Evolutionary conservation across 2,797 vertebrate genomes (phyloP).

Genomic region (Rhodeus uyekii): DNA sequence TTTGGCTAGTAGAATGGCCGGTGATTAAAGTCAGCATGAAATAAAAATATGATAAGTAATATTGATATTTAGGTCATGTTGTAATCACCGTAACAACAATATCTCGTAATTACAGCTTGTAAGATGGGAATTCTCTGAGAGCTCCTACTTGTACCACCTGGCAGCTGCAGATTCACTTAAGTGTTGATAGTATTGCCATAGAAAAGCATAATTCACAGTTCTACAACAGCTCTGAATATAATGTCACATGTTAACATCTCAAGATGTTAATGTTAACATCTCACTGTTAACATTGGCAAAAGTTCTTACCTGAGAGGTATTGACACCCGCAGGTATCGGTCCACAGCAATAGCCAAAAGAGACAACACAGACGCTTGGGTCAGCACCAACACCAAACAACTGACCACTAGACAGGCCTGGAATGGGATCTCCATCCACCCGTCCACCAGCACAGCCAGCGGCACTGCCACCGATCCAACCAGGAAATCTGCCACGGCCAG

Average conservation of each 20-base stretch:
- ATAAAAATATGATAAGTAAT: background rate
- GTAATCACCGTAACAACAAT: background rate
- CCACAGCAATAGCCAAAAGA: conserved; percentile 84
- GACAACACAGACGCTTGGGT: conserved; percentile 84
- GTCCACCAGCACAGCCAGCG: conserved; percentile 80
- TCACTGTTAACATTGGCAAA: background rate
- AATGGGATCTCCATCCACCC: conserved; percentile 66
- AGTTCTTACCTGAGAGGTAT: conserved; percentile 77
- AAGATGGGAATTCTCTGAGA: background rate
- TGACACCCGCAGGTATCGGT: conserved; percentile 83
- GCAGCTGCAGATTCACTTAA: no score
- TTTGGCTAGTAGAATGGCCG: background rate
- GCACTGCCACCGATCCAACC: conserved; percentile 82
- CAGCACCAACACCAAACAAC: conserved; percentile 81
- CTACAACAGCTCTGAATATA: background rate
- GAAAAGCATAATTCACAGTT: background rate
- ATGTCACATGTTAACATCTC: background rate
- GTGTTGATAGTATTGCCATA: background rate
- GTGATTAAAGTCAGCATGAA: background rate
- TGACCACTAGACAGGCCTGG: conserved; percentile 79
- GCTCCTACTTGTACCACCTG: background rate
- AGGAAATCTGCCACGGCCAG: conserved; percentile 83
- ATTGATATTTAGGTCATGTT: background rate
- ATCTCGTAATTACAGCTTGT: background rate
- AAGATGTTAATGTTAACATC: background rate